Conservation (phyloP, 2,888 invertebrate species). For the Cephalotes varians region DNA sequence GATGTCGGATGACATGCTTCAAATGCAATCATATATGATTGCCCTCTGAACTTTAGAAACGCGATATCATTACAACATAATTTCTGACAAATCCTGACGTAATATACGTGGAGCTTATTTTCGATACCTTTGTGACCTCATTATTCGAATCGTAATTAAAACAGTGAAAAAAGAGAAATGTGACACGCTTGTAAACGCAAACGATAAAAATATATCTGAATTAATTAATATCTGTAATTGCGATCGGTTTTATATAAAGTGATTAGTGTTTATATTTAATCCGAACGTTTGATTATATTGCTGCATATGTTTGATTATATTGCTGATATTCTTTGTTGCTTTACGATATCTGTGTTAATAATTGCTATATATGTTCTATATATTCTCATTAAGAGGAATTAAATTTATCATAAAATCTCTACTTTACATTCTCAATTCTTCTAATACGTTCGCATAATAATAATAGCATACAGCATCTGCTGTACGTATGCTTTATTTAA, state of each 20-base stretch:
- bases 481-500: neutral
- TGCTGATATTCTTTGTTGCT: neutral
- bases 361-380: neutral
- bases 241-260: neutral
- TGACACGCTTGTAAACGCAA: neutral
- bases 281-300: neutral
- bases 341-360: neutral
- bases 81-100: constrained; percentile 2
- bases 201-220: constrained; percentile 13
- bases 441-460: neutral
- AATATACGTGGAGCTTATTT: neutral
- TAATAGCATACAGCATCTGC: neutral
- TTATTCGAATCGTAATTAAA: constrained; percentile 20
- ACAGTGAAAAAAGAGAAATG: neutral
- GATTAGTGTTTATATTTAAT: constrained; percentile 31
- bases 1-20: constrained; percentile 8
- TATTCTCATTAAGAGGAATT: neutral
- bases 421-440: neutral
- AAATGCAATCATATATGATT: constrained; percentile 29
- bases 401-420: neutral
- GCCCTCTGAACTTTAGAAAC: constrained; percentile 4
- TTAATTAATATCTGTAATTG: constrained; percentile 28
- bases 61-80: constrained; percentile 23
- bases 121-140: neutral
- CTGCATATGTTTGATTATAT: neutral